Base-by-base conservation (phyloP, 92 coral and sea anemone species). In the Epizoanthus scotinus region DNA sequence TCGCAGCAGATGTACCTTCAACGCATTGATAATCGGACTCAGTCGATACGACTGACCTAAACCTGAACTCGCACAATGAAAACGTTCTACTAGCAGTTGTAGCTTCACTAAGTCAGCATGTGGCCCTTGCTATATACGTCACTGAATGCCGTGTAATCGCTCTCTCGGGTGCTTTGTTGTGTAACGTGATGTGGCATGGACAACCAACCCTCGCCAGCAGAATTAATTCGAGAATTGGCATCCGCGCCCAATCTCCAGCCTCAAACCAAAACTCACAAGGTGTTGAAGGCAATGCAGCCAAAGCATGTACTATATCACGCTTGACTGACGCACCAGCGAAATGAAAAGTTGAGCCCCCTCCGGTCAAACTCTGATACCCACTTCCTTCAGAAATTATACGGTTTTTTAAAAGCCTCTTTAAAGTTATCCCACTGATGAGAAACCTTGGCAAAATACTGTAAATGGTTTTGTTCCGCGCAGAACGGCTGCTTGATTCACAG, bases 111-210 rank as follows among this genome's bases (percentile, higher is more conserved):
- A 27, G 21, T 75, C 81, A 40, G 63, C 67, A 57, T 74, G 67
- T 74, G 80, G 65, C 52, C 24, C 6, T 19, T 17, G 38, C 15
- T 36, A 4, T 29, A 36, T 36, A 60, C 81, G 81, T 75, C 81
- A 75, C 56, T 21, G 31, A 47, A 47, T 47, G 2, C 52, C 28
- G 57, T 60, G 68, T 14, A 1, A 6, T 75, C 49, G 18, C 52
- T 26, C 21, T 28, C 24, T 49, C 13, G 42, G 52, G 52, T 44
- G 52, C 15, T 44, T 12, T 47, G 52, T 12, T 47, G 36, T 18
- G 81, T 58, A 75, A 75, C 81, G 68, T 58, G 61, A 75, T 20
- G 54, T 59, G 81, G 24, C 68, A 75, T 68, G 68, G 40, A 47
- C 52, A 47, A 13, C 14, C 15, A 47, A 10, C 52, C 13, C 38